phyloP scores from a whole-genome alignment of 2,888 invertebrate genomes.

The Petrolisthes cinctipes region DNA sequence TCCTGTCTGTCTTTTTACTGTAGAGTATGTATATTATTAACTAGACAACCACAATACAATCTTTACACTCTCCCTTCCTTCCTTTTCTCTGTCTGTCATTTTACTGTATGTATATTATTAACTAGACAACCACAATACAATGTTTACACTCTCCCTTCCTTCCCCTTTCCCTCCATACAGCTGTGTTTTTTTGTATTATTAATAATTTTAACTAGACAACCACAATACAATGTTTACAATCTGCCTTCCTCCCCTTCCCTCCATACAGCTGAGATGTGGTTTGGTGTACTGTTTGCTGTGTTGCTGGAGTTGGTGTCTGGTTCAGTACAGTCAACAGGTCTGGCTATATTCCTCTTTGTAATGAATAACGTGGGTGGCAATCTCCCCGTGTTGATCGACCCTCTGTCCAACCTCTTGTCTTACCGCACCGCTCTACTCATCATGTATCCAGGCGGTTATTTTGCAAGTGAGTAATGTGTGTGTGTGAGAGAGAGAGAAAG shows the following conservation, averaged over 20 bases:
- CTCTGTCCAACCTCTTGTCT: conserved; percentile 83
- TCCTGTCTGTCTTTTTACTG: neutral
- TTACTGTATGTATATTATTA: too few relatives aligned
- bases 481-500: neutral
- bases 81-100: too few relatives aligned
- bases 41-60: neutral
- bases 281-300: conserved; percentile 90
- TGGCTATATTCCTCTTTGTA: conserved; percentile 89
- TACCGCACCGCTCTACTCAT: conserved; percentile 87
- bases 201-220: too few relatives aligned
- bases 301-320: conserved; percentile 89
- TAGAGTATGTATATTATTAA: neutral
- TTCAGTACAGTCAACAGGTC: conserved; percentile 84
- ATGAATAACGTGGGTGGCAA: conserved; percentile 95
- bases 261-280: conserved; percentile 90
- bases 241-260: neutral
- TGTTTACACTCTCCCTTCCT: neutral
- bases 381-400: conserved; percentile 88
- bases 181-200: conserved; percentile 80
- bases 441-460: conserved; percentile 89
- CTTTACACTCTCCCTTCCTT: neutral
- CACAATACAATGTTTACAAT: too few relatives aligned
- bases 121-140: too few relatives aligned
- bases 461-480: conserved; percentile 78
- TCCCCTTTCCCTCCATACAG: conserved; percentile 72